Conservation (phyloP, 1,140 invertebrate genomes). For the Nasonia giraulti region DNA sequence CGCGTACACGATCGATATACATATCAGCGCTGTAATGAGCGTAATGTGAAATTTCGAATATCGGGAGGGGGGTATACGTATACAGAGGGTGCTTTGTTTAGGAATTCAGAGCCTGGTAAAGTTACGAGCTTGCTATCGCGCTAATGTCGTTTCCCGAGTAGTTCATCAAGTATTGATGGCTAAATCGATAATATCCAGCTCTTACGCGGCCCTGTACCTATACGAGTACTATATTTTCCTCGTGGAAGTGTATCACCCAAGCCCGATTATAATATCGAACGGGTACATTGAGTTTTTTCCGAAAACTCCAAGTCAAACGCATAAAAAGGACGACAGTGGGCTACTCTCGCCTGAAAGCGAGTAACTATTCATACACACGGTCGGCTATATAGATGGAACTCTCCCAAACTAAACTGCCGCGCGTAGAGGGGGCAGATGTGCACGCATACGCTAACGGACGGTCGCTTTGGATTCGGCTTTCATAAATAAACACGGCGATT, state of each 20-base stretch:
- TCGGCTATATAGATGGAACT: too few species aligned
- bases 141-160: background rate
- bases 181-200: background rate
- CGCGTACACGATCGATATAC: too few species aligned
- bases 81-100: too few species aligned
- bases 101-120: background rate
- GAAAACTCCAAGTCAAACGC: too few species aligned
- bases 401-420: too few species aligned
- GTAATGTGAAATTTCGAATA: background rate
- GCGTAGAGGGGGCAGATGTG: too few species aligned
- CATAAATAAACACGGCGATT: conserved; percentile 13
- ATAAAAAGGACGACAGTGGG: too few species aligned
- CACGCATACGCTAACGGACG: background rate
- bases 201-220: background rate
- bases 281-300: too few species aligned
- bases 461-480: background rate
- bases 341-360: too few species aligned
- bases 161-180: background rate
- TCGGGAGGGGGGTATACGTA: too few species aligned
- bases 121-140: background rate
- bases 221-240: background rate
- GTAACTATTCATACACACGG: too few species aligned
- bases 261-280: background rate
- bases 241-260: background rate
- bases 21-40: background rate